phyloP scores from a whole-genome alignment of 2,888 invertebrate genomes.

The Aspidapion aeneum region DNA sequence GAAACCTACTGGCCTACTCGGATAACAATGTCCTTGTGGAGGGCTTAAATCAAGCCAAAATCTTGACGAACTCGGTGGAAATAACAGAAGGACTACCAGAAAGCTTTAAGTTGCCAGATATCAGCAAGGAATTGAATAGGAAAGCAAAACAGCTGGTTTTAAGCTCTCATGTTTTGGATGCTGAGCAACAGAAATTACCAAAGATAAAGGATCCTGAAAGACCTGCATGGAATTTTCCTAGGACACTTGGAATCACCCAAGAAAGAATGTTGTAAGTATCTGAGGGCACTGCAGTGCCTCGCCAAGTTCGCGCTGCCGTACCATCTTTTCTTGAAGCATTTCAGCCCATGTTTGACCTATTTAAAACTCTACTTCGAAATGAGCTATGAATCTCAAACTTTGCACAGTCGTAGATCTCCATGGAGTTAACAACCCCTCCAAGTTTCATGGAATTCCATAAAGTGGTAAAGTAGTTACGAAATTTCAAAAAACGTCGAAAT shows the following conservation, averaged over 20 bases:
- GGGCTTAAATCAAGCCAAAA: slow-evolving; percentile 74
- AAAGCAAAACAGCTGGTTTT: slow-evolving; percentile 62
- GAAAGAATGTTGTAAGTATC: slow-evolving; percentile 50
- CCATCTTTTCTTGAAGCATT: too few species aligned
- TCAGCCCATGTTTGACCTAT: too few species aligned
- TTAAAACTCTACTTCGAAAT: too few species aligned
- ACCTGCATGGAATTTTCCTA: slow-evolving; percentile 68
- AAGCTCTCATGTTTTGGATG: slow-evolving; percentile 69
- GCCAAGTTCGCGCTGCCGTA: too few species aligned
- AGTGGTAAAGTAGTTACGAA: too few species aligned
- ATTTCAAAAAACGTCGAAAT: too few species aligned
- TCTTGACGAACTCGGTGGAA: slow-evolving; percentile 75
- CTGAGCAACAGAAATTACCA: slow-evolving; percentile 73
- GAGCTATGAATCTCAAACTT: too few species aligned
- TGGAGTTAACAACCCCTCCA: too few species aligned
- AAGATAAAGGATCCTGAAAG: slow-evolving; percentile 65
- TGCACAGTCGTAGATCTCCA: too few species aligned
- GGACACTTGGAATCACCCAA: slow-evolving; percentile 71
- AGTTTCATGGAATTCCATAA: too few species aligned
- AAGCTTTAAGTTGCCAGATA: slow-evolving; percentile 51
- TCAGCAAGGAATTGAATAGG: slow-evolving; percentile 54
- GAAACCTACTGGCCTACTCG: slow-evolving; percentile 56
- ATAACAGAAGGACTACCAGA: slow-evolving; percentile 60
- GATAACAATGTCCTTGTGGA: slow-evolving; percentile 64
- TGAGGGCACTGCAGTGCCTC: too few species aligned